Base-by-base conservation (phyloP, 2,113 vertebrate genomes). In the Alouatta palliata region DNA sequence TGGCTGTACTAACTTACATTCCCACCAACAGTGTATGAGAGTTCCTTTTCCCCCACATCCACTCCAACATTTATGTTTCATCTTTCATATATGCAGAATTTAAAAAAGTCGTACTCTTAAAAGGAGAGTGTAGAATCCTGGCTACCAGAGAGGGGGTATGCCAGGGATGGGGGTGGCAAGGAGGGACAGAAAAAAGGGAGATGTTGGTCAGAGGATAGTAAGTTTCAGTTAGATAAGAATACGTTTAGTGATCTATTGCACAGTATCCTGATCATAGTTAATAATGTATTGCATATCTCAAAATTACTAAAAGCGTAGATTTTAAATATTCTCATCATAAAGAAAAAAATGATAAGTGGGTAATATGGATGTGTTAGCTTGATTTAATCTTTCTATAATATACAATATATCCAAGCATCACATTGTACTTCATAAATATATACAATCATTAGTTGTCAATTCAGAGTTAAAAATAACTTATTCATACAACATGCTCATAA, bases 81-180 rank as follows among this genome's bases (percentile, higher is more conserved):
- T 56, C 21, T 58, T 37, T 47, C 20, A 32, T 19, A 19, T 27
- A 23, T 52, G 25, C 30, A 6, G 2, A 83, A 45, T 58, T 40
- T 61, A 6, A 35, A 81, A 66, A 32, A 82, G 19, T 43, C 47
- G 54, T 43, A 37, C 47, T 43, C 25, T 20, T 77, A 47, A 32
- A 45, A 66, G 45, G 61, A 43, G 45, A 37, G 8, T 54, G 23
- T 71, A 40, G n/a, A 87, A 40, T 40, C 8, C 23, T 30, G 6
- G 16, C 16, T 56, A 87, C 16, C 16, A 40, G 47, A 54, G 9
- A 0, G 5, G 3, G 23, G 47, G 27, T 47, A 27, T 76, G 40
- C 13, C 3, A 0, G 8, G 8, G 1, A 5, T 6, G 5, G 23
- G 16, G 23, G 10, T 17, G 16, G 49, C 8, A 17, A 10, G 6